These are phyloP conservation scores for Caracal caracal DNA, from an alignment of 2,113 vertebrate species.

Conservation along the genomic window DNA sequence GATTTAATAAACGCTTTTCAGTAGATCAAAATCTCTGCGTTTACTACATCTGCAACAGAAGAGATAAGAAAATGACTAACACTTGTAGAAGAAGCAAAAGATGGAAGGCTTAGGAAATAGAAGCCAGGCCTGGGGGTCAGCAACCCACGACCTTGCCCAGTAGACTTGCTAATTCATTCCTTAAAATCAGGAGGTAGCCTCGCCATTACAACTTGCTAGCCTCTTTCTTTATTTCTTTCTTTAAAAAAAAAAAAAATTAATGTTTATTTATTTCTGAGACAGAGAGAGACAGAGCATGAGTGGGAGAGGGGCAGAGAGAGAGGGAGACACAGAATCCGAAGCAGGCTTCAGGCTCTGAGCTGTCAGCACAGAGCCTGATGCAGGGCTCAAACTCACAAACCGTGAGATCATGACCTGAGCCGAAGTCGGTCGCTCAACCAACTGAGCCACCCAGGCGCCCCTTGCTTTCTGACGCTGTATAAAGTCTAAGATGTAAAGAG, in stretches of 20 bases:
- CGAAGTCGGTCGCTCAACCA: too few species aligned
- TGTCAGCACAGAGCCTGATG: too few species aligned
- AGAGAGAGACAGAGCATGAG: too few species aligned
- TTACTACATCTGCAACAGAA: conserved; percentile 55
- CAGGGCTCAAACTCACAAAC: too few species aligned
- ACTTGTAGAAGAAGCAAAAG: conserved; percentile 57
- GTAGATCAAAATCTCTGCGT: conserved; percentile 74
- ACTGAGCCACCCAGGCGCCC: too few species aligned
- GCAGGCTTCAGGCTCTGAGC: too few species aligned
- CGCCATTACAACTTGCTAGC: neutral
- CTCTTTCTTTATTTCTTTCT: neutral
- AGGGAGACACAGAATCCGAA: too few species aligned
- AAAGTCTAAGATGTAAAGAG: conserved; percentile 16
- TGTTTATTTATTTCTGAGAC: too few species aligned
- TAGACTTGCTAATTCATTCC: conserved; percentile 69
- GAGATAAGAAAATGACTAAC: conserved; percentile 79
- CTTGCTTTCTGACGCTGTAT: neutral
- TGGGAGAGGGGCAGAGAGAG: too few species aligned
- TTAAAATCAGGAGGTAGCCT: conserved; percentile 55
- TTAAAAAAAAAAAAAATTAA: too few species aligned
- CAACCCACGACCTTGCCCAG: conserved; percentile 48
- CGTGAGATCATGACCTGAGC: too few species aligned
- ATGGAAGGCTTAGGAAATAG: conserved; percentile 63
- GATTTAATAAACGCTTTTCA: conserved; percentile 78
- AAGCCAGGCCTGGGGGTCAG: conserved; percentile 72